Conservation (phyloP, 2,888 invertebrate genomes). For the Nysson spinosus region DNA sequence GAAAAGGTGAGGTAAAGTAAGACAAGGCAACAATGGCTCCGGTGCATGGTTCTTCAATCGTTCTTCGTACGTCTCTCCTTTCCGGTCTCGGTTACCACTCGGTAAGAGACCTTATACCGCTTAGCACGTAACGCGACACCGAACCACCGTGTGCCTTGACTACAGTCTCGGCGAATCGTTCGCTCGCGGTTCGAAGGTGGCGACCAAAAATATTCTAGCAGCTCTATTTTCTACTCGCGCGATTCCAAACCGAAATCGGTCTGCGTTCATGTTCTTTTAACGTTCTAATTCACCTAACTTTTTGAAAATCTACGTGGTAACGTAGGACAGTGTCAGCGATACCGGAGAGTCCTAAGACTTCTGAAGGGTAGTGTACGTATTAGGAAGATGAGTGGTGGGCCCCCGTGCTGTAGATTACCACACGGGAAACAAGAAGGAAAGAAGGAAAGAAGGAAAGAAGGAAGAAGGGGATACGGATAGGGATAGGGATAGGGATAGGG, state of each 20-base stretch:
- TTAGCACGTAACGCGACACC: slow-evolving; percentile 75
- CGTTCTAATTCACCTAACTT: too few species aligned
- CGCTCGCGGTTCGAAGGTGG: too few species aligned
- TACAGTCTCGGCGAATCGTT: too few species aligned
- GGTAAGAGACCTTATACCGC: slow-evolving; percentile 67
- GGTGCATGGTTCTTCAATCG: slow-evolving; percentile 65
- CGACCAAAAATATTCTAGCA: too few species aligned
- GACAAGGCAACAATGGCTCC: slow-evolving; percentile 51
- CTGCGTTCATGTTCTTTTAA: too few species aligned
- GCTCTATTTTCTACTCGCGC: too few species aligned
- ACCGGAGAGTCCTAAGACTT: too few species aligned
- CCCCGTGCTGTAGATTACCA: slow-evolving; percentile 3
- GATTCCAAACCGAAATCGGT: too few species aligned
- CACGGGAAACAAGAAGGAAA: slow-evolving; percentile 1
- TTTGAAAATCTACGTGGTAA: too few species aligned
- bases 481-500: slow-evolving; percentile 33
- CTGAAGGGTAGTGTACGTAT: too few species aligned
- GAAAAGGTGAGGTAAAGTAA: background rate
- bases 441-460: slow-evolving; percentile 13
- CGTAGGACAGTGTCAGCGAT: too few species aligned
- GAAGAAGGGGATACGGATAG: slow-evolving; percentile 1
- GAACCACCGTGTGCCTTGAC: slow-evolving; percentile 6
- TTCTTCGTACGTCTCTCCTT: too few species aligned
- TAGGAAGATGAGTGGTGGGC: background rate
- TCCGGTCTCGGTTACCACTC: slow-evolving; percentile 70